These are phyloP conservation scores for Xanthia togata DNA, from an alignment of 2,888 invertebrate genomes.

Conservation along the genomic window DNA sequence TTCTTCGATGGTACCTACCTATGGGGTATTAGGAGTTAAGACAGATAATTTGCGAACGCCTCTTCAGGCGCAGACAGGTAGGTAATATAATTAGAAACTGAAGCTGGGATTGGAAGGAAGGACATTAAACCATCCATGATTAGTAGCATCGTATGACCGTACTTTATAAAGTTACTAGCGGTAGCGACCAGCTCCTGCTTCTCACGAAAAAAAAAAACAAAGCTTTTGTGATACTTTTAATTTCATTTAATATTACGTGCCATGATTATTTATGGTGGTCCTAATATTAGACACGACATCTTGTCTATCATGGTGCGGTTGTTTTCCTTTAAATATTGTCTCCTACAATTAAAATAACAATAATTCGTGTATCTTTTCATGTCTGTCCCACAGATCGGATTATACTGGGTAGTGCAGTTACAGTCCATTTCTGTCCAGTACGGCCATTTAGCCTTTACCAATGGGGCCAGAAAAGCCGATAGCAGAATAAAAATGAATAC, in stretches of 20 bases:
- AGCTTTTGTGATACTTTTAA: no score
- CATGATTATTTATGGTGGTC: slow-evolving; percentile 37
- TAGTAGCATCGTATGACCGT: not conserved
- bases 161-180: not conserved
- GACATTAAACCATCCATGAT: not conserved
- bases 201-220: no score
- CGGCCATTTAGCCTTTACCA: slow-evolving; percentile 26
- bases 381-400: slow-evolving; percentile 74
- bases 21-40: no score
- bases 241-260: not conserved
- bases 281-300: slow-evolving; percentile 64
- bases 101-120: not conserved
- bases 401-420: slow-evolving; percentile 72
- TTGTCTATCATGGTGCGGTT: slow-evolving; percentile 47
- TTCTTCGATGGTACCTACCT: no score
- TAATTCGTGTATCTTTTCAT: slow-evolving; percentile 68
- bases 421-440: slow-evolving; percentile 67
- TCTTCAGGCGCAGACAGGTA: slow-evolving; percentile 13
- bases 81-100: no score
- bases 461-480: slow-evolving; percentile 22
- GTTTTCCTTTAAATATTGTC: slow-evolving; percentile 58
- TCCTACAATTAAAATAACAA: slow-evolving; percentile 71
- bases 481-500: slow-evolving; percentile 61
- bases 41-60: not conserved
- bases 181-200: not conserved